phyloP scores from a whole-genome alignment of 2,888 invertebrate genomes.

The Agrochola litura region DNA sequence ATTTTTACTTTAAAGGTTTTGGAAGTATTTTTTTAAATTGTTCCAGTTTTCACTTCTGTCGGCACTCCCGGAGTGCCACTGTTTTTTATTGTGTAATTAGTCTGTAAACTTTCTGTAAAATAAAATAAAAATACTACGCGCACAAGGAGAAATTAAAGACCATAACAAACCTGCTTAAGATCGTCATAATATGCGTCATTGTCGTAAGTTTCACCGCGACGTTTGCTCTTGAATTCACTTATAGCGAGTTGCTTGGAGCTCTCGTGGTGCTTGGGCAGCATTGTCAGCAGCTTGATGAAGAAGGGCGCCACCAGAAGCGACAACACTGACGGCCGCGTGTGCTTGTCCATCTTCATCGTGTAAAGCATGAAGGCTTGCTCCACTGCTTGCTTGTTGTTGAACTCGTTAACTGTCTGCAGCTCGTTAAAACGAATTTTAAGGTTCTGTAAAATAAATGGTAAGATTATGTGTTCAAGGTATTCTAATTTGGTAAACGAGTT shows the following conservation, averaged over 20 bases:
- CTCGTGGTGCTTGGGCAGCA: slow-evolving; percentile 62
- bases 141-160: background rate
- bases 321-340: slow-evolving; percentile 62
- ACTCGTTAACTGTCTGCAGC: slow-evolving; percentile 42
- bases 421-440: slow-evolving; percentile 39
- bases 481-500: background rate
- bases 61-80: too few relatives aligned
- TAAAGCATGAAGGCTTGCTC: slow-evolving; percentile 55
- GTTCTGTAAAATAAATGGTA: slow-evolving; percentile 32
- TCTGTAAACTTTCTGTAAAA: too few relatives aligned
- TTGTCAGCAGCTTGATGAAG: slow-evolving; percentile 57
- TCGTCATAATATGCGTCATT: slow-evolving; percentile 54
- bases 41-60: too few relatives aligned
- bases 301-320: slow-evolving; percentile 65
- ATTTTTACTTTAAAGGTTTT: too few relatives aligned
- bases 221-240: slow-evolving; percentile 53
- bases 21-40: too few relatives aligned
- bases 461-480: background rate
- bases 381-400: slow-evolving; percentile 57
- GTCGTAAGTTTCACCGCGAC: slow-evolving; percentile 50
- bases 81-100: too few relatives aligned
- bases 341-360: slow-evolving; percentile 57
- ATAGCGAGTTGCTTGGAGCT: slow-evolving; percentile 41
- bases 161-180: slow-evolving; percentile 52
- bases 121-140: too few relatives aligned